Evolutionary conservation across 2,797 vertebrate species (phyloP).

Genomic region (Ctenochaetus hawaiiensis): DNA sequence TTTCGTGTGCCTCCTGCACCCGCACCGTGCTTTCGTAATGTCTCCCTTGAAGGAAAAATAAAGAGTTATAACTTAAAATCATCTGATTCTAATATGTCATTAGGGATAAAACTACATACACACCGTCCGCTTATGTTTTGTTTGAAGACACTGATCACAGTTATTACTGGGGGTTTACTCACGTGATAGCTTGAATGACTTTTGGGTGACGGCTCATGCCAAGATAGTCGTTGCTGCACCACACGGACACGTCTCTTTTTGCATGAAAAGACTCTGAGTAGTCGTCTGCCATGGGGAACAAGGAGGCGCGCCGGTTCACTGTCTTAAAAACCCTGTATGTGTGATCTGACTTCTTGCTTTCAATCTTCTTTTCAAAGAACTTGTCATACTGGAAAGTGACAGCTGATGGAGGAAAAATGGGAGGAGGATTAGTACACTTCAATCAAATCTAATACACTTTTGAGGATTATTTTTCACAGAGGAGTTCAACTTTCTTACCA

Average conservation of each 20-base stretch:
- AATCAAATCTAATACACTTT: background rate
- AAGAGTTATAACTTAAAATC: background rate
- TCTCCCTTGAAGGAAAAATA: constrained; percentile 82
- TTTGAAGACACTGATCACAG: background rate
- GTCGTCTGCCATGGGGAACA: constrained; percentile 94
- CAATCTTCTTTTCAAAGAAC: constrained; percentile 94
- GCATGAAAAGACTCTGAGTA: constrained; percentile 85
- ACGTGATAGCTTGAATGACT: constrained; percentile 90
- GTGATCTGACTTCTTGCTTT: constrained; percentile 91
- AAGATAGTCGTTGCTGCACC: constrained; percentile 97
- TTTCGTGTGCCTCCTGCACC: constrained; percentile 95
- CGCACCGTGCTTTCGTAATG: constrained; percentile 90
- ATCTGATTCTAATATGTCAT: background rate
- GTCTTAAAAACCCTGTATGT: constrained; percentile 96
- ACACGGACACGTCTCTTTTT: constrained; percentile 92
- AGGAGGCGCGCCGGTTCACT: constrained; percentile 88
- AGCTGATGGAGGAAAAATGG: constrained; percentile 72
- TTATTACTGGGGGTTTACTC: constrained; percentile 69
- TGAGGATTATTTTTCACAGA: background rate
- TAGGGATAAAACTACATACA: background rate
- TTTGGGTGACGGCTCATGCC: constrained; percentile 94
- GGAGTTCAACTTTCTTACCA: constrained; percentile 78
- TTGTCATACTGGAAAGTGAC: constrained; percentile 91
- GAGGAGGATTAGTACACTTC: background rate
- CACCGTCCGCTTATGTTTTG: too few relatives aligned